Conservation (phyloP, 2,888 invertebrate genomes). For the Campaea margaritaria region DNA sequence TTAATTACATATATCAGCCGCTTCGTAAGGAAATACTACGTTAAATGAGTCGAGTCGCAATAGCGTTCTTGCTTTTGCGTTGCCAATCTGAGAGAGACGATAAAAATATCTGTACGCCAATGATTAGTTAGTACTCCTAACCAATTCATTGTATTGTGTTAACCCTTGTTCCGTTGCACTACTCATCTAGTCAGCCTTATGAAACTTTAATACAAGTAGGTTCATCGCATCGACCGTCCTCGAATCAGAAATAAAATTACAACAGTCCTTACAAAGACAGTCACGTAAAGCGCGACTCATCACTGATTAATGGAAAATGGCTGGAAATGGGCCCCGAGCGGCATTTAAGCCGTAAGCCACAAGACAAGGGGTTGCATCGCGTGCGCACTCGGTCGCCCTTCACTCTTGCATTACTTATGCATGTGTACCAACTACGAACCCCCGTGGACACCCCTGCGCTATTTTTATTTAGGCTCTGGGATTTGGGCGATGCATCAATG, state of each 20-base stretch:
- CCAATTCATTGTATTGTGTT: too few relatives aligned
- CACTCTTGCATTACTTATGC: constrained; percentile 81
- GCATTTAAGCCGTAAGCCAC: constrained; percentile 41
- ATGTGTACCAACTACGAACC: constrained; percentile 61
- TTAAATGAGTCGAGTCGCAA: constrained; percentile 3
- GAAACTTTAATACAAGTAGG: constrained; percentile 12
- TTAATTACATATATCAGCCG: not conserved
- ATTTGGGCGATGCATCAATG: constrained; percentile 74
- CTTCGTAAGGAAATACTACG: constrained; percentile 6
- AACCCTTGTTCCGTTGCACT: not conserved
- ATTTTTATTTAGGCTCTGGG: constrained; percentile 75
- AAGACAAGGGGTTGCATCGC: constrained; percentile 60
- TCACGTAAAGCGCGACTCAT: constrained; percentile 52
- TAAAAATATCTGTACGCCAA: too few relatives aligned
- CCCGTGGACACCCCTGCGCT: constrained; percentile 58
- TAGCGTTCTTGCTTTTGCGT: too few relatives aligned
- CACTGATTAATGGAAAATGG: constrained; percentile 68
- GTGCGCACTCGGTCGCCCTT: constrained; percentile 76
- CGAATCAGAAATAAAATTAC: constrained; percentile 21
- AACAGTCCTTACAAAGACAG: constrained; percentile 12
- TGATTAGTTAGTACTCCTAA: too few relatives aligned
- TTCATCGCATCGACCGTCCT: constrained; percentile 30
- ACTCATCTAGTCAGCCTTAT: not conserved
- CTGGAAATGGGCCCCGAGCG: constrained; percentile 59
- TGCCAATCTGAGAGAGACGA: too few relatives aligned